A percentile compares a stretch with the other conserved stretches of the same genome.
phyloP scores from a whole-genome alignment of 2,797 vertebrate genomes.

The Malurus splendens region DNA sequence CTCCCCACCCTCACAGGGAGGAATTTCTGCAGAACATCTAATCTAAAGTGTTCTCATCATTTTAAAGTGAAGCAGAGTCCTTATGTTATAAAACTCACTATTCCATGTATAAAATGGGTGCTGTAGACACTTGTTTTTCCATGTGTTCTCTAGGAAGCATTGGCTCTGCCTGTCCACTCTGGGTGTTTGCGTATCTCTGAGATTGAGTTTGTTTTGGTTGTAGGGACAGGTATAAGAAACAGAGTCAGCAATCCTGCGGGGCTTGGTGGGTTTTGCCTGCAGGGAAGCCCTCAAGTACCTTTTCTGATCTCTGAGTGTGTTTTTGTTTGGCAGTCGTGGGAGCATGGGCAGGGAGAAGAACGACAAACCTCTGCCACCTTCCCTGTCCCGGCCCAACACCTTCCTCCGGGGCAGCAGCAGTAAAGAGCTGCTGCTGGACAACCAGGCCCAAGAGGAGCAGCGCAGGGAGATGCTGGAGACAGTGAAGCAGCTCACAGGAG shows the following conservation, averaged over 20 bases:
- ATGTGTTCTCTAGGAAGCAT: accelerated
- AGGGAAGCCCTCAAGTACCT: accelerated
- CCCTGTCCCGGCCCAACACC: constrained; percentile 73
- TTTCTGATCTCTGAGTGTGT: background rate
- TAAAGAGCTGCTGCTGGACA: constrained; percentile 85
- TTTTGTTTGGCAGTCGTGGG: constrained; percentile 69
- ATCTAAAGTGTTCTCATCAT: background rate
- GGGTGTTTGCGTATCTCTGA: background rate
- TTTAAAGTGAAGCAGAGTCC: background rate
- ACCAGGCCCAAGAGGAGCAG: constrained; percentile 78
- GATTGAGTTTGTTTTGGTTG: background rate
- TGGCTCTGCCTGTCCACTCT: background rate
- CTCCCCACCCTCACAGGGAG: accelerated
- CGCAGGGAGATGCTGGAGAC: constrained; percentile 79
- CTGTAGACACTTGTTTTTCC: background rate
- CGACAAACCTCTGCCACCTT: constrained; percentile 78
- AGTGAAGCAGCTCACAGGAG: constrained; percentile 73
- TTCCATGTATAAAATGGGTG: accelerated
- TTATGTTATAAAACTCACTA: accelerated
- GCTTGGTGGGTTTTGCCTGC: background rate
- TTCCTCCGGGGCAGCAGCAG: constrained; percentile 79
- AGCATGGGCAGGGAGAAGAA: constrained; percentile 83
- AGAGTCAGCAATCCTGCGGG: accelerated
- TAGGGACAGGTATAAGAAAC: background rate
- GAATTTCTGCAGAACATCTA: background rate